These are phyloP conservation scores for Drosophila fulvimacula DNA, from an alignment of 2,888 invertebrate genomes.

Conservation along the genomic window DNA sequence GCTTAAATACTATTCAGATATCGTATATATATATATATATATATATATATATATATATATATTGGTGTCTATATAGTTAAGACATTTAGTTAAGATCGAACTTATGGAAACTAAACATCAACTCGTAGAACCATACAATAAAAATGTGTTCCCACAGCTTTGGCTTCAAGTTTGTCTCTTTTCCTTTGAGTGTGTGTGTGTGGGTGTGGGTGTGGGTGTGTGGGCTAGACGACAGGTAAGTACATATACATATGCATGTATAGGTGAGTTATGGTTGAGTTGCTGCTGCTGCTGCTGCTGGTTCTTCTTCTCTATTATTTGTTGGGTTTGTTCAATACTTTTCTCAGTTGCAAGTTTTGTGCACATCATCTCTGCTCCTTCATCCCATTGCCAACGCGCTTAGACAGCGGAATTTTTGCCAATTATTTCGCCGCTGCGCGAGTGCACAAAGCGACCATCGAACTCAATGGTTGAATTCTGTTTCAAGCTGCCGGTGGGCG, in stretches of 20 bases:
- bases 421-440: conserved; percentile 93
- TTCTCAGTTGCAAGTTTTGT: conserved; percentile 53
- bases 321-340: conserved; percentile 41
- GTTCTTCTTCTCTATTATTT: conserved; percentile 11
- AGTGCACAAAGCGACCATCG: conserved; percentile 92
- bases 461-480: conserved; percentile 92
- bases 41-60: conserved; percentile 16
- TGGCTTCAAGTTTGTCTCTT: conserved; percentile 50
- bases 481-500: conserved; percentile 87
- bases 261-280: conserved; percentile 19
- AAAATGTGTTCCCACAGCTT: conserved; percentile 48
- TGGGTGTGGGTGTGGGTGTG: conserved; percentile 10
- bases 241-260: not conserved
- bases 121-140: conserved; percentile 25
- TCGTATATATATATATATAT: conserved; percentile 35
- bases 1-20: conserved; percentile 63
- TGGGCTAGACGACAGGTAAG: conserved; percentile 18
- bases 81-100: conserved; percentile 58
- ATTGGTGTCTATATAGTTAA: conserved; percentile 24
- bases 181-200: not conserved
- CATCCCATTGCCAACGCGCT: conserved; percentile 28
- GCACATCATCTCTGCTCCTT: conserved; percentile 35
- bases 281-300: conserved; percentile 11
- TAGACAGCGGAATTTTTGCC: conserved; percentile 95
- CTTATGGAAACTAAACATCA: conserved; percentile 32